Percentiles rank a stretch among this genome's conserved stretches.
Evolutionary conservation across 37 sponge, comb jelly and placozoan genomes (phyloP).

Genomic region (Mnemiopsis leidyi): DNA sequence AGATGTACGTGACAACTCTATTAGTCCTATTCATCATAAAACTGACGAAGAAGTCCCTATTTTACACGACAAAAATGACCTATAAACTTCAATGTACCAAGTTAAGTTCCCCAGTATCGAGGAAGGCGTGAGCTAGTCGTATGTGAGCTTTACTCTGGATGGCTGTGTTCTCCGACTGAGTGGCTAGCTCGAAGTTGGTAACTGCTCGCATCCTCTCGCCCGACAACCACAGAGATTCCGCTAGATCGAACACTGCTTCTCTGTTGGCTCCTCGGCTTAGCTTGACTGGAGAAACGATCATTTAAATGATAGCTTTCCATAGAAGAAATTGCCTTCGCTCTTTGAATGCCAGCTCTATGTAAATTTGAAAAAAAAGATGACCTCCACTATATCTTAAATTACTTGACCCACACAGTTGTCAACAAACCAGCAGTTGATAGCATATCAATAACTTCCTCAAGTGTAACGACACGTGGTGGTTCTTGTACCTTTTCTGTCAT

Average conservation of each 20-base stretch:
- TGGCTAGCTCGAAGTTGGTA: constrained; percentile 50
- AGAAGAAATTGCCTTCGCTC: no score
- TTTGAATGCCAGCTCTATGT: no score
- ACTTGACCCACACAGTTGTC: background rate
- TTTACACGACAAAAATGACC: background rate
- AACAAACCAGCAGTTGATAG: constrained; percentile 29
- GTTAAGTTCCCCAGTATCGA: background rate
- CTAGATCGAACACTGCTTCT: constrained; percentile 60
- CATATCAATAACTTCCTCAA: constrained; percentile 14
- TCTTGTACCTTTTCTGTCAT: background rate
- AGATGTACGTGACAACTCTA: no score
- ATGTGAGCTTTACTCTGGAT: constrained; percentile 58
- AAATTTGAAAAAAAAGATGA: background rate
- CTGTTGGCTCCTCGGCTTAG: constrained; percentile 45
- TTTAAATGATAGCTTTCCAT: no score
- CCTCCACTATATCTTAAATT: background rate
- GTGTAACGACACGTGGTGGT: background rate
- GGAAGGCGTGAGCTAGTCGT: constrained; percentile 45
- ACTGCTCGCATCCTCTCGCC: constrained; percentile 51
- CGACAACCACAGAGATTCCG: constrained; percentile 31
- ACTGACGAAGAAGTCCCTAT: no score
- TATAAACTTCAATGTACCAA: background rate
- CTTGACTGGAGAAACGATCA: constrained; percentile 28
- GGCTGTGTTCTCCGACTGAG: constrained; percentile 16
- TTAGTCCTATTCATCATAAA: no score